A percentile compares a stretch with the other conserved stretches of the same genome.
Evolutionary conservation across 92 coral and sea anemone species (phyloP).

Genomic region (Epizoanthus rinbou): DNA sequence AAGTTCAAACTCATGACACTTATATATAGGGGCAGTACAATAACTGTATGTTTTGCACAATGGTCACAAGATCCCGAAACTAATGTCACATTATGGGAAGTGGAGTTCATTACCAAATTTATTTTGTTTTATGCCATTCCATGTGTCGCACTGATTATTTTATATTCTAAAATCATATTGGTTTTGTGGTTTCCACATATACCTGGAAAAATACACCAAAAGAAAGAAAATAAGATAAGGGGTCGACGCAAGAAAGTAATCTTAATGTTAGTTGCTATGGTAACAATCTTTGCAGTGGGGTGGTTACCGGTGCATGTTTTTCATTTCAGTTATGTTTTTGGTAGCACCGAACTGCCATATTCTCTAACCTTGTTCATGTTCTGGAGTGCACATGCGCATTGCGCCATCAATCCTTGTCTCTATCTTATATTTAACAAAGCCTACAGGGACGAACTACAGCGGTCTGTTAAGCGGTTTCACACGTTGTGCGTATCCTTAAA

Average conservation of each 20-base stretch:
- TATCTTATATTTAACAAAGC: background rate
- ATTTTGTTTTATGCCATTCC: slow-evolving; percentile 2
- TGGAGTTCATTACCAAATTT: slow-evolving; percentile 13
- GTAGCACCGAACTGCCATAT: background rate
- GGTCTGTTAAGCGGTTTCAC: background rate
- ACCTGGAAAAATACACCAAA: background rate
- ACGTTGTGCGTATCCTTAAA: background rate
- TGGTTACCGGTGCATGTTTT: background rate
- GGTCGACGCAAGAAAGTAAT: background rate
- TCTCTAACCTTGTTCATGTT: background rate
- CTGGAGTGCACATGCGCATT: background rate
- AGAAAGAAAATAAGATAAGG: background rate
- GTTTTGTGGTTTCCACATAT: background rate
- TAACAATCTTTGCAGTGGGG: background rate
- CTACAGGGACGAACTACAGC: background rate
- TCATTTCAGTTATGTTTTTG: background rate
- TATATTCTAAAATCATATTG: background rate
- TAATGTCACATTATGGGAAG: background rate
- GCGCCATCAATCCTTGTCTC: slow-evolving; percentile 7
- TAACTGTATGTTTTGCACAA: background rate
- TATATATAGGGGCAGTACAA: background rate
- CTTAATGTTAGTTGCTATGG: slow-evolving; percentile 14
- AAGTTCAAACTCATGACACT: background rate
- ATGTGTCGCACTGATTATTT: background rate
- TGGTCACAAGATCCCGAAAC: background rate